Base-by-base conservation (phyloP, 2,888 invertebrate species). In the Proisotoma minuta region DNA sequence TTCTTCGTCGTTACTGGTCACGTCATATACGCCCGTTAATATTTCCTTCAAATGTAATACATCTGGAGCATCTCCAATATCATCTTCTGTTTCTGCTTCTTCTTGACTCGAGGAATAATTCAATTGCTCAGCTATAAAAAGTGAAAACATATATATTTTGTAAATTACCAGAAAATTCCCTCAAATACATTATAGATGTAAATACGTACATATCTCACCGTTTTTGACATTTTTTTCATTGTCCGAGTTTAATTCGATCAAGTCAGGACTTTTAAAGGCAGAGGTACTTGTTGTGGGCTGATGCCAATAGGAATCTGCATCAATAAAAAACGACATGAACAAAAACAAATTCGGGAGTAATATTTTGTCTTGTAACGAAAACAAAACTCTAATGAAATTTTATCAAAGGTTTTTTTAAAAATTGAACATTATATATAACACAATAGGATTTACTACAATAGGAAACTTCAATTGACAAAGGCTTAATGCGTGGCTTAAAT, bases 21-120 rank as follows among this genome's bases (percentile, higher is more conserved):
- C 69, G 54, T 73, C 73, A 28, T 73, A 73, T 4, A 70, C 69
- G 10, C 71, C 70, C 27, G 68, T 57, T 3, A 49, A 20, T 47
- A 70, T 65, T 52, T 73, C 73, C 49, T 73, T 73, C 50, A 70
- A 64, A 64, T 69, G 66, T 47, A 67, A 54, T 5, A 62, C 50
- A 20, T 70, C 66, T 39, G 68, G 63, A 18, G 68, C 64, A 47
- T 65, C 67, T 48, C 71, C 72, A 29, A 70, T 66, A 57, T 73
- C 73, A 64, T 73, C 73, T 60, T 73, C 73, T 0, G 73, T 73
- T 63, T 73, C 73, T 22, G 72, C 69, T 58, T 73, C 73, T 43
- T 73, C 73, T 60, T 73, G 73, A 60, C 73, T 73, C 29, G 73
- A 73, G 4, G 73, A 73, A 57, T 72, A 73, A 54, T 73, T 71